Evolutionary conservation across 2,797 vertebrate genomes (phyloP), one percentile per base, ranked within the genome.

Genomic region (Poeciliopsis turneri): DNA sequence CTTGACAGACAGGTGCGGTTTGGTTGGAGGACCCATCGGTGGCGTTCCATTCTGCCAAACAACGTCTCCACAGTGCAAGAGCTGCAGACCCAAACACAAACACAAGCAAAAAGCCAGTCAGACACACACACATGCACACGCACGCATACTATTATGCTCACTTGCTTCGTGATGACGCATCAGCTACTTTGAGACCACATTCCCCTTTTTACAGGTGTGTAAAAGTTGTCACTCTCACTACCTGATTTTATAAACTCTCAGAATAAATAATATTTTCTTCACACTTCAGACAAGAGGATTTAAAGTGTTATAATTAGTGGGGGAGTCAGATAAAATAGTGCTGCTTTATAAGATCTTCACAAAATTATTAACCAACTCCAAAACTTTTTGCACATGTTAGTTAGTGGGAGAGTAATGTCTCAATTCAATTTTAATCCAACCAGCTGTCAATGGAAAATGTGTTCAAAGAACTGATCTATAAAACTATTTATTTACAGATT

Each of bases 41-140:
- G 49, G 89, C 73, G 88, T 96, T 96, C 92, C 93, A 89, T 69
- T 94, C 93, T 57, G 95, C 94, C 88, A 87, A 86, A 30, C 93
- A 93, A 86, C 89, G 89, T 95, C 95, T 95, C 92, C 93, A 95
- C 77, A 96, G 86, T 87, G 89, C 91, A 89, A 95, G 87, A 84
- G 85, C 96, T 96, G 90, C 75, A 86, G 82, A 53, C 82, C 85
- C 69, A 91, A 88, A 93, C 78, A 92, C 85, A 94, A 90, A 93
- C 75, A 91, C 16, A 49, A 49, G 6, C 46, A 49, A 71, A 49
- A 77, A 86, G 84, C 75, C 51, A 68, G 72, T 87, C 82, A 82
- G 61, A 84, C 78, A 55, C 82, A 61, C 46, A 20, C 47, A 51
- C 6, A 20, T 96, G 89, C 75, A 85, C 82, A 47, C 82, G 82